These are phyloP conservation scores for Frieseomelitta varia DNA, from an alignment of 1,140 invertebrate genomes.

Conservation along the genomic window DNA sequence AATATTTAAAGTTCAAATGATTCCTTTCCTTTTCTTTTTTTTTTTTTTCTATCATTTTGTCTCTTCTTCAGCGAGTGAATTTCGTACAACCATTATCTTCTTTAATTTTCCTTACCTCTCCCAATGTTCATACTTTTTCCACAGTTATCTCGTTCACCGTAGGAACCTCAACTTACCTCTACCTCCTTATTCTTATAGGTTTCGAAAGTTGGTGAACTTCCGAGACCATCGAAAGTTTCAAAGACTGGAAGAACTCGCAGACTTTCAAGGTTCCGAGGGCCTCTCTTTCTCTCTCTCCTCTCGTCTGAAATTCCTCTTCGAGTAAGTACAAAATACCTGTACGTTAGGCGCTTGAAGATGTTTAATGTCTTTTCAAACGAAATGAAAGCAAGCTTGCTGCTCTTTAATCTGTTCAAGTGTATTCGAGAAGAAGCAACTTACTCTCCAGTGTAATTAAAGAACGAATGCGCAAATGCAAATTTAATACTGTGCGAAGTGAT, in stretches of 20 bases:
- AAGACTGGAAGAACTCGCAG: background rate
- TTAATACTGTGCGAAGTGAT: too few relatives aligned
- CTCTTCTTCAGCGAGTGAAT: too few relatives aligned
- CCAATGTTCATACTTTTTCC: slow-evolving; percentile 4
- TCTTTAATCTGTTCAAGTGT: too few relatives aligned
- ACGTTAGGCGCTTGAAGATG: background rate
- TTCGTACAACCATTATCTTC: background rate
- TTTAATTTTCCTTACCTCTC: background rate
- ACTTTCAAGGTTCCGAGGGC: slow-evolving; percentile 44
- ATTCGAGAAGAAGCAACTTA: too few relatives aligned
- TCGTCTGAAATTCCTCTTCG: too few relatives aligned
- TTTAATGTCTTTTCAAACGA: background rate
- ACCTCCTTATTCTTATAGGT: slow-evolving; percentile 20
- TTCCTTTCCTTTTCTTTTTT: background rate
- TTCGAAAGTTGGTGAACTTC: slow-evolving; percentile 3
- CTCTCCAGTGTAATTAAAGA: too few relatives aligned
- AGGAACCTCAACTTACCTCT: slow-evolving; percentile 19
- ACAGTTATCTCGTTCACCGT: background rate
- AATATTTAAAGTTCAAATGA: too few relatives aligned
- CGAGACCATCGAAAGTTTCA: slow-evolving; percentile 29
- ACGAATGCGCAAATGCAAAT: too few relatives aligned
- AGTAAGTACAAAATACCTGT: slow-evolving; percentile 1
- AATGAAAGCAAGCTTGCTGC: too few relatives aligned
- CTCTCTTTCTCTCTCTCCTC: background rate
- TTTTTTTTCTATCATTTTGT: background rate